phyloP scores from a whole-genome alignment of 2,797 vertebrate genomes.

The Cottoperca gobio region DNA sequence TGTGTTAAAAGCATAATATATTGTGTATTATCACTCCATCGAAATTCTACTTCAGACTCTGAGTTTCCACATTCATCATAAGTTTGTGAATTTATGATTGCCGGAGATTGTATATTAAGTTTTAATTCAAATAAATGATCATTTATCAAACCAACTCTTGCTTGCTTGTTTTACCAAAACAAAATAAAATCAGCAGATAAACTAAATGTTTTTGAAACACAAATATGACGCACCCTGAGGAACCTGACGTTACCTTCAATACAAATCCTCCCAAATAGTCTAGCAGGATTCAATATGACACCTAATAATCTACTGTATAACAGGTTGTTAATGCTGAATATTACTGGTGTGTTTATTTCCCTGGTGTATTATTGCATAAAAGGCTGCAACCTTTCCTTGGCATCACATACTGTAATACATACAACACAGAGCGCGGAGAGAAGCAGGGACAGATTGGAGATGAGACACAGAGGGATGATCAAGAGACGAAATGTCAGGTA shows the following conservation, averaged over 20 bases:
- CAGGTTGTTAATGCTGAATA: constrained; percentile 2
- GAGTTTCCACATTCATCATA: not conserved
- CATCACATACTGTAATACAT: constrained; percentile 1
- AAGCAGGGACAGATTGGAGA: not conserved
- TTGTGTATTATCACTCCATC: not conserved
- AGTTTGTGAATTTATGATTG: not conserved
- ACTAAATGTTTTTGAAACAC: not conserved
- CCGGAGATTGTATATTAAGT: not conserved
- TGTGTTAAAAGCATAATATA: not conserved
- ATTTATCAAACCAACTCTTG: not conserved
- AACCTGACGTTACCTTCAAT: not conserved
- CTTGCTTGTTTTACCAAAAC: too few species aligned
- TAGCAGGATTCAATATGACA: not conserved
- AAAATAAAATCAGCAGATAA: not conserved
- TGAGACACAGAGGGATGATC: constrained; percentile 16
- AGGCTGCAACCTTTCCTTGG: not conserved
- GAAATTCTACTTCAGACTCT: not conserved
- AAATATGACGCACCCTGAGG: not conserved
- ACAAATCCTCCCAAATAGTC: not conserved
- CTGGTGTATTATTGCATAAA: not conserved
- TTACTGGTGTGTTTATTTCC: not conserved
- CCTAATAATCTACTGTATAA: not conserved
- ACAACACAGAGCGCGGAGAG: not conserved
- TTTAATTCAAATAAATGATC: not conserved
- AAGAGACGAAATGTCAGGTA: constrained; percentile 30